These are phyloP conservation scores for Notechis scutatus DNA, from an alignment of 2,113 vertebrate species.

Conservation along the genomic window DNA sequence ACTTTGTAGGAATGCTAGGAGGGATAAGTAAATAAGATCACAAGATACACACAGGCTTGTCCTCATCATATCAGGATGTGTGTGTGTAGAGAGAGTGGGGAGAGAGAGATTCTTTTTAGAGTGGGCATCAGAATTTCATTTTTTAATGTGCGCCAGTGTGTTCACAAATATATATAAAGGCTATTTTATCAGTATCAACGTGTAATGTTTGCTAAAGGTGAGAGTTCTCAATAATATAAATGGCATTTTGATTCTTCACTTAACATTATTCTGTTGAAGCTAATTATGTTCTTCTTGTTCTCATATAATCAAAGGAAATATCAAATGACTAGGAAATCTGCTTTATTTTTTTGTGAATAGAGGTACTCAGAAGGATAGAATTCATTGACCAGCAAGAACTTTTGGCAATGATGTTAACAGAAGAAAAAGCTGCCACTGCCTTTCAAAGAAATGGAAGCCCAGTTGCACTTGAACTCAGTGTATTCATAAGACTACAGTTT, in stretches of 20 bases:
- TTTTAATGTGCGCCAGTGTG: background rate
- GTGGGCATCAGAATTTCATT: background rate
- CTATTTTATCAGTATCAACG: constrained; percentile 6
- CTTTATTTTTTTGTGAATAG: background rate
- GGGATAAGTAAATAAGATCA: background rate
- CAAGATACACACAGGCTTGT: background rate
- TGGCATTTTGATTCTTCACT: background rate
- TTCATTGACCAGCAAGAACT: background rate
- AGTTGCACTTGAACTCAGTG: background rate
- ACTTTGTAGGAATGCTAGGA: background rate
- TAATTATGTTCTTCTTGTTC: background rate
- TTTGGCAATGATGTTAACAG: background rate
- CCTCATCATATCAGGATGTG: background rate
- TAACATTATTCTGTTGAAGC: background rate
- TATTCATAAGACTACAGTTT: background rate
- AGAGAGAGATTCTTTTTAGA: too few species aligned
- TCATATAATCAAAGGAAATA: background rate
- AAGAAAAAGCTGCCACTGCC: background rate
- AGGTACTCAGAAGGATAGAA: too few species aligned
- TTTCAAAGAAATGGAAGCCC: background rate
- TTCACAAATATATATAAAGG: background rate
- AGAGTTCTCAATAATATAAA: background rate
- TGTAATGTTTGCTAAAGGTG: background rate
- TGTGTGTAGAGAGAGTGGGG: too few species aligned
- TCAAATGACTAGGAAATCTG: background rate